Percentiles rank a stretch among this genome's conserved stretches.
Evolutionary conservation across 2,888 invertebrate species (phyloP).

Genomic region (Cybosia mesomella): DNA sequence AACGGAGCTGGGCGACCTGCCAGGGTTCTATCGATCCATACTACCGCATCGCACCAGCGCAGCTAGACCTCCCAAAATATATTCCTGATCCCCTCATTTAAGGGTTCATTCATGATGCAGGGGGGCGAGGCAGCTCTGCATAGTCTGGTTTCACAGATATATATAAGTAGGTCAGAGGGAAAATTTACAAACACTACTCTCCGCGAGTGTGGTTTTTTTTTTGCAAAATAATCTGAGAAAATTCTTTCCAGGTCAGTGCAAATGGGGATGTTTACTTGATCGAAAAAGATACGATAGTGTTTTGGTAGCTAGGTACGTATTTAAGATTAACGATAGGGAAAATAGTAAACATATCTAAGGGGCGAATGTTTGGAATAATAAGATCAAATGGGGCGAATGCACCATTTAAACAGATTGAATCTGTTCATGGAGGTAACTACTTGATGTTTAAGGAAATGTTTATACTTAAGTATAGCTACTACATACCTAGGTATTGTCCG

Average conservation of each 20-base stretch:
- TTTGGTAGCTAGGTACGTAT: conserved; percentile 44
- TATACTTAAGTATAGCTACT: not conserved
- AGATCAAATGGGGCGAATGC: conserved; percentile 14
- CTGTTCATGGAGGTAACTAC: not conserved
- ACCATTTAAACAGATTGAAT: conserved; percentile 23
- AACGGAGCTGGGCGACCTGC: conserved; percentile 85
- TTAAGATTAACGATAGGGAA: conserved; percentile 41
- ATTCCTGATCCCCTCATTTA: conserved; percentile 64
- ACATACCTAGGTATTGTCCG: not conserved
- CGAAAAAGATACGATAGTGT: conserved; percentile 57
- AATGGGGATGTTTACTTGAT: conserved; percentile 75
- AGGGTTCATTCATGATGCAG: conserved; percentile 55
- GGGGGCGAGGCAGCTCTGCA: conserved; percentile 66
- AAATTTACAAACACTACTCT: conserved; percentile 85
- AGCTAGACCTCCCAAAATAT: conserved; percentile 74
- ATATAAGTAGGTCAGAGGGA: conserved; percentile 86
- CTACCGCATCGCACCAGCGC: conserved; percentile 69
- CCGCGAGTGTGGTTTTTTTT: conserved; percentile 72
- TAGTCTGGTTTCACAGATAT: conserved; percentile 71
- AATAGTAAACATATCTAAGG: conserved; percentile 31
- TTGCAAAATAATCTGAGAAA: conserved; percentile 75
- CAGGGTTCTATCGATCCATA: conserved; percentile 83
- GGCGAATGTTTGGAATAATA: conserved; percentile 41
- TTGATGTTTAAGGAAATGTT: not conserved
- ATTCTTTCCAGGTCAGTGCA: conserved; percentile 81